Conservation (phyloP, 2,797 vertebrate genomes). For the Atherinosoma microstoma region DNA sequence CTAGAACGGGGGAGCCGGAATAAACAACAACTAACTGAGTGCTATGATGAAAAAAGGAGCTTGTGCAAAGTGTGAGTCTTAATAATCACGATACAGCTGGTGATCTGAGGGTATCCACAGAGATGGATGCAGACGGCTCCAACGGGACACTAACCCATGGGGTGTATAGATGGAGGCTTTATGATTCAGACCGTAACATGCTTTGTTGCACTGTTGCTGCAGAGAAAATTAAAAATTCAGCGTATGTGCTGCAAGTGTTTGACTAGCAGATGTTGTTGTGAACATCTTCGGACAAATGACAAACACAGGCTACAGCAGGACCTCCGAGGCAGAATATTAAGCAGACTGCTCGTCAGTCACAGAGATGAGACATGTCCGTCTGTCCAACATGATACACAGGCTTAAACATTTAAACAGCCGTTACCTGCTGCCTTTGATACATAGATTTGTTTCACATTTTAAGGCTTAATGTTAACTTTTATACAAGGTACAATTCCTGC, state of each 20-base stretch:
- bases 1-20: slow-evolving; percentile 10
- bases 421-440: not conserved
- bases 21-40: slow-evolving; percentile 9
- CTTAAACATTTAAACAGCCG: not conserved
- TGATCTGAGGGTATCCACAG: slow-evolving; percentile 19
- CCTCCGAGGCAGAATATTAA: slow-evolving; percentile 52
- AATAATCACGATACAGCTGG: slow-evolving; percentile 27
- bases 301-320: slow-evolving; percentile 30
- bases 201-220: slow-evolving; percentile 15
- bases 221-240: slow-evolving; percentile 19
- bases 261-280: slow-evolving; percentile 54
- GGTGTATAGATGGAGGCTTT: not conserved
- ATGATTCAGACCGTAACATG: not conserved
- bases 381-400: slow-evolving; percentile 2
- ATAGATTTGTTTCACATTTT: not conserved
- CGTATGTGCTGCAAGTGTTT: slow-evolving; percentile 11
- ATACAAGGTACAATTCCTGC: not conserved
- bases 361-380: slow-evolving; percentile 33
- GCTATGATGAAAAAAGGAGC: not conserved
- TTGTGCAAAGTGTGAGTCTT: not conserved
- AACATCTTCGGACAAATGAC: slow-evolving; percentile 34
- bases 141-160: not conserved
- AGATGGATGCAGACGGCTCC: slow-evolving; percentile 31
- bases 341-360: slow-evolving; percentile 44
- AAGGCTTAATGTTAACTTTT: not conserved